phyloP scores from a whole-genome alignment of 2,113 vertebrate genomes.

The Neogale vison region DNA sequence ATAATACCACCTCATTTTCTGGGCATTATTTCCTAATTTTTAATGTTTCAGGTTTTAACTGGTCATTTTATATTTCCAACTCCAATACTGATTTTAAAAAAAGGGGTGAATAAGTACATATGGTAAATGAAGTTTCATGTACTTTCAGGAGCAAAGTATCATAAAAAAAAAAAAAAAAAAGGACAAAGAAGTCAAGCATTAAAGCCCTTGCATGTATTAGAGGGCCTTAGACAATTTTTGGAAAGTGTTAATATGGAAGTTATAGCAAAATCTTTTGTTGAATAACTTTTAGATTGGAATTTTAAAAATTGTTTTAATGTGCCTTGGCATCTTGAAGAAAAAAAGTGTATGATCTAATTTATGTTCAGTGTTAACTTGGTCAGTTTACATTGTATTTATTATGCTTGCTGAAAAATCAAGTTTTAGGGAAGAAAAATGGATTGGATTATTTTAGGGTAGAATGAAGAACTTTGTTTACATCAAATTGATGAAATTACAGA shows the following conservation, averaged over 20 bases:
- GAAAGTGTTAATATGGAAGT: conserved; percentile 41
- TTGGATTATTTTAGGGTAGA: conserved; percentile 38
- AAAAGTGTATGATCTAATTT: conserved; percentile 7
- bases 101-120: background rate
- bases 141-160: conserved; percentile 38
- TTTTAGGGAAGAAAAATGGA: conserved; percentile 43
- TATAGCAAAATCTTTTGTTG: conserved; percentile 34
- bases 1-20: conserved; percentile 55
- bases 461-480: conserved; percentile 50
- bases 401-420: conserved; percentile 61
- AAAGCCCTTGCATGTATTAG: background rate
- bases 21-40: conserved; percentile 61
- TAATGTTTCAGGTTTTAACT: conserved; percentile 7
- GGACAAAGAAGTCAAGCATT: background rate
- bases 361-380: conserved; percentile 51
- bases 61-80: conserved; percentile 41
- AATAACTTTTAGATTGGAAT: conserved; percentile 34
- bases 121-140: conserved; percentile 16
- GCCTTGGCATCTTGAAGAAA: conserved; percentile 48
- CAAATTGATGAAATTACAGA: conserved; percentile 40
- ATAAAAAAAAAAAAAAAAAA: background rate
- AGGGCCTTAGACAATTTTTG: conserved; percentile 22
- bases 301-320: conserved; percentile 25
- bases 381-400: conserved; percentile 65
- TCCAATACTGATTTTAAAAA: conserved; percentile 9